These are phyloP conservation scores for Penaeus japonicus DNA, from an alignment of 1,140 invertebrate species.

Conservation along the genomic window DNA sequence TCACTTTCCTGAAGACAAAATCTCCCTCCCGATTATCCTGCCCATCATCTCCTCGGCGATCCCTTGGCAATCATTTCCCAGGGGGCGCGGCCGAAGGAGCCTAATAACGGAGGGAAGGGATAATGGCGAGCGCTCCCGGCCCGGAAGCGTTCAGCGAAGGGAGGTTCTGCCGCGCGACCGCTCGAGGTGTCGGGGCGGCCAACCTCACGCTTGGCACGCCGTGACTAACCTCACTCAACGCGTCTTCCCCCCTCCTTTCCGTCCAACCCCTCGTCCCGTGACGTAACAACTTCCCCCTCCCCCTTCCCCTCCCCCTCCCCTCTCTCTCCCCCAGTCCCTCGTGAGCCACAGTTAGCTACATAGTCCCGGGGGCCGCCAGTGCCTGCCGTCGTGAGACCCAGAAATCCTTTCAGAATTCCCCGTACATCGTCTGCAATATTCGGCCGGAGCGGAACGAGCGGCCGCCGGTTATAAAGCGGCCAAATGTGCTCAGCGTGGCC, in stretches of 20 bases:
- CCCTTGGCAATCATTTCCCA: too few relatives aligned
- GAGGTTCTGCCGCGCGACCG: too few relatives aligned
- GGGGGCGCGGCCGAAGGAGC: too few relatives aligned
- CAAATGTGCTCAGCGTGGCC: constrained; percentile 55
- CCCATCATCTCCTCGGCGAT: too few relatives aligned
- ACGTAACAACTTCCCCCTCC: not conserved
- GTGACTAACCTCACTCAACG: too few relatives aligned
- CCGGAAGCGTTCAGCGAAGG: too few relatives aligned
- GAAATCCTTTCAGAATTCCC: constrained; percentile 55
- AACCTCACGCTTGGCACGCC: too few relatives aligned
- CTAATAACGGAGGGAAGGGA: too few relatives aligned
- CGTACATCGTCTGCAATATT: constrained; percentile 53
- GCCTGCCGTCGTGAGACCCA: constrained; percentile 38
- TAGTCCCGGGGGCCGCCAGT: constrained; percentile 27
- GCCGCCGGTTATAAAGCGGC: constrained; percentile 47
- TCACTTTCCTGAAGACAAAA: too few relatives aligned
- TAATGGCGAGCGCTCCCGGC: too few relatives aligned
- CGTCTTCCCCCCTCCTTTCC: not conserved
- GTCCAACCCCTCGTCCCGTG: not conserved
- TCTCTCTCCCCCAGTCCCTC: not conserved
- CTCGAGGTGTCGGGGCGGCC: too few relatives aligned
- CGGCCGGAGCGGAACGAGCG: constrained; percentile 47
- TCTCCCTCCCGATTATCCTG: too few relatives aligned
- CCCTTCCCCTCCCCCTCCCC: not conserved
- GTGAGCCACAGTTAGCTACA: constrained; percentile 34